phyloP scores from a whole-genome alignment of 1,140 invertebrate genomes.

The Belonocnema kinseyi region DNA sequence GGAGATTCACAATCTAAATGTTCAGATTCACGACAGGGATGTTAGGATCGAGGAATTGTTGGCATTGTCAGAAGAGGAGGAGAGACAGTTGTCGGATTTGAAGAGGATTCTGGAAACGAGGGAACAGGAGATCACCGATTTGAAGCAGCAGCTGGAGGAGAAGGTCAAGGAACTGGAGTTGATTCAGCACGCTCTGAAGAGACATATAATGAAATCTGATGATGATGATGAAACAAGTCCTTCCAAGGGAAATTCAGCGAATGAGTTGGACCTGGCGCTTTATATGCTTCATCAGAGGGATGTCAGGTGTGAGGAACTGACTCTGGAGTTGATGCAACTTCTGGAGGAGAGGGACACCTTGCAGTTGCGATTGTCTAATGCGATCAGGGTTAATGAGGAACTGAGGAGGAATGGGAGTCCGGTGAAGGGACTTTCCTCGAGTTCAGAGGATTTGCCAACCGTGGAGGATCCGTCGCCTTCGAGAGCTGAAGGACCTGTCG shows the following conservation, averaged over 20 bases:
- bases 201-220: conserved; percentile 43
- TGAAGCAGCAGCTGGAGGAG: conserved; percentile 80
- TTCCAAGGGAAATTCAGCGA: conserved; percentile 39
- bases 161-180: conserved; percentile 78
- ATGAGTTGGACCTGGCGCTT: conserved; percentile 87
- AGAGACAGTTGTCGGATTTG: conserved; percentile 72
- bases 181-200: conserved; percentile 57
- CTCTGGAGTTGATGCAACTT: conserved; percentile 87
- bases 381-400: conserved; percentile 83
- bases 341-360: conserved; percentile 90
- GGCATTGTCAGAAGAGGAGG: conserved; percentile 76
- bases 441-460: conserved; percentile 40
- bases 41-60: conserved; percentile 74
- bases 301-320: conserved; percentile 91
- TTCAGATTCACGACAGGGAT: conserved; percentile 63
- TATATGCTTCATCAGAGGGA: conserved; percentile 92
- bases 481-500: conserved; percentile 63
- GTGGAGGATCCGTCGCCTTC: conserved; percentile 63
- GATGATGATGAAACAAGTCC: conserved; percentile 16
- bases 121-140: conserved; percentile 81
- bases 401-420: conserved; percentile 66
- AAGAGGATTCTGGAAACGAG: conserved; percentile 79
- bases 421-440: conserved; percentile 41
- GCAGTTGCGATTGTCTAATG: conserved; percentile 87
- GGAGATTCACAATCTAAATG: conserved; percentile 64